Conservation (phyloP, 2,113 vertebrate species). For the Siniperca chuatsi region DNA sequence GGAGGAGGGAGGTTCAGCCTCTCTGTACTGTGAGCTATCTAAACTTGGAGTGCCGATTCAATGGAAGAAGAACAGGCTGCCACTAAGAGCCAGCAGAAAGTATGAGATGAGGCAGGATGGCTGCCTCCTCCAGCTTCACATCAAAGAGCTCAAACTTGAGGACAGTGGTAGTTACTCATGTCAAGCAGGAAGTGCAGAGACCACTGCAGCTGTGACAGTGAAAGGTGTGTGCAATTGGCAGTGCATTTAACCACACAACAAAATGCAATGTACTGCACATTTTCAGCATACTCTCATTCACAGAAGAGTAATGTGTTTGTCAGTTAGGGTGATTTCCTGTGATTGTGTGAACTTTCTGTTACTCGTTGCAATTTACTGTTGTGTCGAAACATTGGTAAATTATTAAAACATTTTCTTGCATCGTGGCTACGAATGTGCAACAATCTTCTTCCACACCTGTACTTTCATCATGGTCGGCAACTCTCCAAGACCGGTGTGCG, state of each 20-base stretch:
- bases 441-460: too few species aligned
- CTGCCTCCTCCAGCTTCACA: conserved; percentile 73
- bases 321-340: too few species aligned
- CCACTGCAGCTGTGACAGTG: conserved; percentile 76
- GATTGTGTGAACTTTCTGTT: background rate
- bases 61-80: conserved; percentile 77
- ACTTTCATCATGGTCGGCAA: too few species aligned
- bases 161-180: conserved; percentile 77
- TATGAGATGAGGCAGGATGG: conserved; percentile 82
- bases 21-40: conserved; percentile 78
- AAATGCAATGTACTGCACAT: background rate
- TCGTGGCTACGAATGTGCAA: too few species aligned
- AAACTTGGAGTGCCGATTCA: conserved; percentile 72
- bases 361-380: background rate
- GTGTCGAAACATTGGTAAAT: too few species aligned
- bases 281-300: background rate
- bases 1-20: conserved; percentile 59
- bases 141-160: conserved; percentile 73
- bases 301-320: background rate
- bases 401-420: too few species aligned
- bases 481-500: too few species aligned
- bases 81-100: conserved; percentile 77
- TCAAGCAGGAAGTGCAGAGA: conserved; percentile 68
- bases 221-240: conserved; percentile 78
- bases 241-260: background rate